Percentiles rank a stretch among this genome's conserved stretches.
These are phyloP conservation scores for Cryptoblepharus egeriae DNA, from an alignment of 2,797 vertebrate species.

Conservation along the genomic window DNA sequence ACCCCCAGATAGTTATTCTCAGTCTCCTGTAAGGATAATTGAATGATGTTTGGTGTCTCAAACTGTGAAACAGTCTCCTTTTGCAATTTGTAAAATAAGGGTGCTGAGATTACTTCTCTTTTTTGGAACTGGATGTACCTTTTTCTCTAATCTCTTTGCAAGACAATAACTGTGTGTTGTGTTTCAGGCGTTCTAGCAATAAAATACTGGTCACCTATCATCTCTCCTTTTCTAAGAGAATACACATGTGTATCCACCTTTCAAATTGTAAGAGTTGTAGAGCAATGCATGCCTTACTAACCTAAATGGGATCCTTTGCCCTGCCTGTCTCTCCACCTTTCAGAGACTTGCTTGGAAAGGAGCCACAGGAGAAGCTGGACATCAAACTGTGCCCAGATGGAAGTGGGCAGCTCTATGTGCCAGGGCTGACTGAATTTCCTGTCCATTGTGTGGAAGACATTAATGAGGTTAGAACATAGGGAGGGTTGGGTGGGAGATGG, in stretches of 20 bases:
- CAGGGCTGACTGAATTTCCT: constrained; percentile 85
- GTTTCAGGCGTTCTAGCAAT: too few relatives aligned
- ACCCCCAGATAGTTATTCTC: too few relatives aligned
- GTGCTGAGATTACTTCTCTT: too few relatives aligned
- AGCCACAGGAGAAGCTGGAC: constrained; percentile 90
- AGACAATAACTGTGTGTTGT: neutral
- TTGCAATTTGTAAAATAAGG: neutral
- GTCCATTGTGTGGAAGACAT: constrained; percentile 93
- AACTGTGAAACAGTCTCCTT: neutral
- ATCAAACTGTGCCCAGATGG: constrained; percentile 94
- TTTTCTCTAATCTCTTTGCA: neutral
- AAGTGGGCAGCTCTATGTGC: constrained; percentile 94
- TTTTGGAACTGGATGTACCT: too few relatives aligned
- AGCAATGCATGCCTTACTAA: neutral
- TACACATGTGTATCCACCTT: too few relatives aligned
- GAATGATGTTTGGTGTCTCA: neutral
- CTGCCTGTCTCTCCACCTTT: neutral
- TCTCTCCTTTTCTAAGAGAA: too few relatives aligned
- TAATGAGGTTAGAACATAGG: constrained; percentile 82
- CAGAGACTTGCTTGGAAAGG: constrained; percentile 92
- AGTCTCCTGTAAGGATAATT: too few relatives aligned
- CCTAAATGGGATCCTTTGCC: neutral
- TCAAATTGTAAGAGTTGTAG: neutral
- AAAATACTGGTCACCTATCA: too few relatives aligned
- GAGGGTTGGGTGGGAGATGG: neutral